Conservation (phyloP, 1,140 invertebrate species). For the Delia radicum region DNA sequence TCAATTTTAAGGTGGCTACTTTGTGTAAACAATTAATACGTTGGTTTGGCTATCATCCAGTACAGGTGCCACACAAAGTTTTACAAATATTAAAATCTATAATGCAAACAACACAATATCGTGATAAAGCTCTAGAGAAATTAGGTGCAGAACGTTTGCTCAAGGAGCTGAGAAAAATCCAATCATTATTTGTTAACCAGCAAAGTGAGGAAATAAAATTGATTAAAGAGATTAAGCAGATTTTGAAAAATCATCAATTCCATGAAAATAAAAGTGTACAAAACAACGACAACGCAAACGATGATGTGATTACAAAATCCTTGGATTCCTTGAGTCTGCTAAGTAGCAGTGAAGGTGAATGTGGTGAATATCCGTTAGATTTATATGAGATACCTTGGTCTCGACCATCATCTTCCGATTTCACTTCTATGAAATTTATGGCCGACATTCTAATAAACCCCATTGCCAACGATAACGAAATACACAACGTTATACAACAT, state of each 20-base stretch:
- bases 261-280: neutral
- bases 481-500: slow-evolving; percentile 32
- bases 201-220: slow-evolving; percentile 27
- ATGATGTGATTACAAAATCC: too few relatives aligned
- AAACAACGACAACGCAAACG: neutral
- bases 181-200: slow-evolving; percentile 24
- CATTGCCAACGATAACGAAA: slow-evolving; percentile 12
- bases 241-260: slow-evolving; percentile 11
- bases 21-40: slow-evolving; percentile 48
- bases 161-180: slow-evolving; percentile 40
- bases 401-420: slow-evolving; percentile 32
- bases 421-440: slow-evolving; percentile 35
- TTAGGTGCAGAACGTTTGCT: slow-evolving; percentile 34
- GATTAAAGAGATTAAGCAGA: slow-evolving; percentile 33
- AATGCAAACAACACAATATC: slow-evolving; percentile 36
- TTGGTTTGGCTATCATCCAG: slow-evolving; percentile 41
- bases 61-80: slow-evolving; percentile 34
- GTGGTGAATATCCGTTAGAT: slow-evolving; percentile 26
- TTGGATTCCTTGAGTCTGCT: slow-evolving; percentile 1
- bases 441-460: slow-evolving; percentile 28
- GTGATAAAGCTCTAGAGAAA: slow-evolving; percentile 30
- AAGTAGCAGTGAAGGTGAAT: neutral
- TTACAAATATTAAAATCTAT: slow-evolving; percentile 41
- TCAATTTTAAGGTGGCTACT: slow-evolving; percentile 39
- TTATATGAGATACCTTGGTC: slow-evolving; percentile 42